Evolutionary conservation across 2,113 vertebrate species (phyloP), one percentile per base, ranked within the genome.

Genomic region (Zingel zingel): DNA sequence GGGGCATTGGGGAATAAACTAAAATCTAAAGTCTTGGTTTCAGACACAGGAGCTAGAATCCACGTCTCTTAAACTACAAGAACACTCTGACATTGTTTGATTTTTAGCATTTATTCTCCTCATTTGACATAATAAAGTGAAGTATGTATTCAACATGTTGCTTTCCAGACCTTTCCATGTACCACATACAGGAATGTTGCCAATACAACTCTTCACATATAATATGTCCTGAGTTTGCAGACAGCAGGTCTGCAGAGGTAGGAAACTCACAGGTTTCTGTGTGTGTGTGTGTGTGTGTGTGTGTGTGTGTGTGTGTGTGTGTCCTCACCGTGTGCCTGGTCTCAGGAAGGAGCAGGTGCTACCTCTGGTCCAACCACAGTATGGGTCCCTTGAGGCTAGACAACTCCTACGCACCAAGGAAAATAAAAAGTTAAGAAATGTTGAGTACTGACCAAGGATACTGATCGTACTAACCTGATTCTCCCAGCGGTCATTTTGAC

Each of bases 321-420:
- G 16, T n/a, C 58, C 0, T 93, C 94, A 99, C 97, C 98, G 96
- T 91, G 96, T 96, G 23, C 95, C 96, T 0, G 96, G 96, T 91
- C 96, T 96, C 79, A 98, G 95, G 91, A 99, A 98, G 85, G 97
- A 6, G 23, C 98, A 99, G 91, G 96, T 96, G 72, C 97, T 97
- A 50, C 97, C 97, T 0, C 96, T 86, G 0, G 97, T 96, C 98
- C 98, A 99, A 36, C 98, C 98, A 0, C 98, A 99, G 92, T 99
- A 99, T 0, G 98, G 98, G 80, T 99, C 98, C 85, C 96, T 96
- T 81, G 97, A 97, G 45, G 96, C 96, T 0, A 99, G 93, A 79
- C 98, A 99, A 92, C 93, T 98, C 93, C 98, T 99, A 43, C 53
- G 45, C 36, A 45, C 58, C 30, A 74, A 65, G 16, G 15, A n/a